Conservation (phyloP, 2,888 invertebrate species). For the Philopedon plagiatum region DNA sequence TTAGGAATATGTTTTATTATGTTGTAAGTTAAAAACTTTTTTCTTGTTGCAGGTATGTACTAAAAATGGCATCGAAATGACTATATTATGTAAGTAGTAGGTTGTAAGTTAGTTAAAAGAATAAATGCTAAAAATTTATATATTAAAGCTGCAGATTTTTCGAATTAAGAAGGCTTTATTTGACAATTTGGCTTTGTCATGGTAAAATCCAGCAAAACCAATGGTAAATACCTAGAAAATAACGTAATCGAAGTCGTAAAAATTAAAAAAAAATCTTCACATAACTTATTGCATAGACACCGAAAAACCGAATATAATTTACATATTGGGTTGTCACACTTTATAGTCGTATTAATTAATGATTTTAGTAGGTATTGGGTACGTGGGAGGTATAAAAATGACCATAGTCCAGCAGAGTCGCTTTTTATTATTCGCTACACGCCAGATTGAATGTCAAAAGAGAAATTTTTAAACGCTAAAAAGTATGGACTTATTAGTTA, state of each 20-base stretch:
- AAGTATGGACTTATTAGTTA: background rate
- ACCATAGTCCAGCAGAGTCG: constrained; percentile 15
- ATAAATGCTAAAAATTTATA: no score
- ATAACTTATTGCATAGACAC: background rate
- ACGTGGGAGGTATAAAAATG: constrained; percentile 32
- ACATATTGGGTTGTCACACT: constrained; percentile 15
- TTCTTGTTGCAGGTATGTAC: constrained; percentile 6
- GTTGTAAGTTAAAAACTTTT: no score
- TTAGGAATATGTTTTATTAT: no score
- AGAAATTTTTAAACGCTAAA: constrained; percentile 26
- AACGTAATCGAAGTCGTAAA: background rate
- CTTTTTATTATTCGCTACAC: constrained; percentile 19
- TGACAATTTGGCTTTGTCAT: no score
- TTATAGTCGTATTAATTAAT: constrained; percentile 12
- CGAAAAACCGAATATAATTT: background rate
- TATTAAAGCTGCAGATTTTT: no score
- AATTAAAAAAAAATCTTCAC: background rate
- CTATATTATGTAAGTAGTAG: no score
- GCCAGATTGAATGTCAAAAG: constrained; percentile 30
- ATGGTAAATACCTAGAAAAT: no score
- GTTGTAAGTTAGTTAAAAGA: no score
- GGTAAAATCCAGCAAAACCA: no score
- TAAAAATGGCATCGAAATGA: background rate
- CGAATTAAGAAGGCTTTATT: no score
- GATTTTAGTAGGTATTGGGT: constrained; percentile 20